Evolutionary conservation across 2,797 vertebrate species (phyloP), one percentile per base, ranked within the genome.

Genomic region (Cephalopachus bancanus): DNA sequence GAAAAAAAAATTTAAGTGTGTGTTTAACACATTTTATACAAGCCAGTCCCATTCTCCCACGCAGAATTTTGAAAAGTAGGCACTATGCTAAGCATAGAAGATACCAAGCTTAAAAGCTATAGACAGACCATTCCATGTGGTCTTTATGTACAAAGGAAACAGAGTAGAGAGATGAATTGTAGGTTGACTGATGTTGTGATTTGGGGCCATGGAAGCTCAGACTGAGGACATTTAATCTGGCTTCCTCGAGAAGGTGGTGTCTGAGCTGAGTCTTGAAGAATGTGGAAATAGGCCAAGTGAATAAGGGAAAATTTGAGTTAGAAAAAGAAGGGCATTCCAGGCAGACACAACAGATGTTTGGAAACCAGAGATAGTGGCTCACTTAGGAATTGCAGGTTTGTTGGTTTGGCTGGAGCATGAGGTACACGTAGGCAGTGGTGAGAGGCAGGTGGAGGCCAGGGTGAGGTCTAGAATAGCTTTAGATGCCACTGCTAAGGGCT

Each of bases 1-100:
- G 37, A 37, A 37, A 37, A 37, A 37, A 37, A 37, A 37, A 37
- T 37, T 37, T 37, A 37, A 37, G 37, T 37, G 37, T 37, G 37
- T 37, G 3, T 37, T 37, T 92, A 79, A 96, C 15, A 65, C 10
- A 91, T 81, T 91, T 95, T 89, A 65, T 95, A 28, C 33, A 92
- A 87, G 74, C 81, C 94, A 84, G 76, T 75, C n/a, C 95, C 24
- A 37, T 87, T 80, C 19, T 92, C 87, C 92, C 26, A 30, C 44
- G 93, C 19, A 79, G 24, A 91, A 53, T 84, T 95, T 96, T 87
- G 83, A 83, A 93, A 93, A 49, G 28, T 22, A 80, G 59, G 22
- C 44, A 69, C 65, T 83, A 53, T 65, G 33, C 37, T 88, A 74
- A 94, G 16, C 33, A 74, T 67, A 72, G 33, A 37, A 94, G 89